Percentiles rank a stretch among this genome's conserved stretches.
Evolutionary conservation across 1,140 invertebrate species (phyloP).

Genomic region (Plutomurus gul): DNA sequence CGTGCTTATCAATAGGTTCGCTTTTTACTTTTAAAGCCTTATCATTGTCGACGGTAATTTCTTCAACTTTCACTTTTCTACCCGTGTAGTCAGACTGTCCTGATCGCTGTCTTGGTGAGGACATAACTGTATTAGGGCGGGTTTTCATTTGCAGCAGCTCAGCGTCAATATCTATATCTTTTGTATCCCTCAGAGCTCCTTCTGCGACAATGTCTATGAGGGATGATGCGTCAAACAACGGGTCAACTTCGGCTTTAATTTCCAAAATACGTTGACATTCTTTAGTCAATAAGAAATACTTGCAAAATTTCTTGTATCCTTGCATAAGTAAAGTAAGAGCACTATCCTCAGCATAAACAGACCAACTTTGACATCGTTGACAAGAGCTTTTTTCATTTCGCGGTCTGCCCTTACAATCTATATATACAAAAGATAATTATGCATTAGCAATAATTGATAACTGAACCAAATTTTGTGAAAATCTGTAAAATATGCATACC

Average conservation of each 20-base stretch:
- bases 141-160: neutral
- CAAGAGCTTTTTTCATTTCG: neutral
- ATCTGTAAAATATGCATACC: too few species aligned
- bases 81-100: neutral
- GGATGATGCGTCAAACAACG: neutral
- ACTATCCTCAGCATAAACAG: neutral
- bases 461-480: neutral
- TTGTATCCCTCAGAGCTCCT: neutral
- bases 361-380: neutral
- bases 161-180: neutral
- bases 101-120: neutral
- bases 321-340: neutral
- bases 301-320: slow-evolving; percentile 19
- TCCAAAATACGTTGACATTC: slow-evolving; percentile 2
- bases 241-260: slow-evolving; percentile 14
- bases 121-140: neutral
- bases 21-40: too few species aligned
- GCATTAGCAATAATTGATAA: neutral
- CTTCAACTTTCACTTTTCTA: neutral
- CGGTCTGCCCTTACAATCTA: neutral
- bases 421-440: neutral
- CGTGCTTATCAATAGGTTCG: too few species aligned
- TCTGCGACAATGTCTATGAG: neutral
- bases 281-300: neutral
- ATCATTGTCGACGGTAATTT: too few species aligned